Base-by-base conservation (phyloP, 92 coral and sea anemone species). In the Porites divaricata region DNA sequence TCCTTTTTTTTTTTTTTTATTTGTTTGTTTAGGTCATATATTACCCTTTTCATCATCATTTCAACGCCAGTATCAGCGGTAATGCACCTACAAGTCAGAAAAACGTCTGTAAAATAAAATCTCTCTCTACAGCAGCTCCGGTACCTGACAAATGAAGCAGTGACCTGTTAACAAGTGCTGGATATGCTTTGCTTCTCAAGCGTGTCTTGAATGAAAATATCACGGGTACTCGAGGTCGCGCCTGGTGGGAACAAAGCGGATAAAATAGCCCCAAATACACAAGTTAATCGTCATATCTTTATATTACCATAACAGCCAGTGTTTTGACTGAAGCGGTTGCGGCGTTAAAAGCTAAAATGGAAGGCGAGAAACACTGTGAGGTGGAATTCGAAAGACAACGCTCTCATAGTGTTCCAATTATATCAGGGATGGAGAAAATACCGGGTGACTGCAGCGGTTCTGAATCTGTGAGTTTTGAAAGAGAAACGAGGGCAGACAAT, bases 381-480 rank as follows among this genome's bases (percentile, higher is more conserved):
- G 65, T 15, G 14, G 59, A 54, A 54, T 62, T 21, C 24, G 25
- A 62, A n/a, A 45, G 81, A 77, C 62, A 63, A 13, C 81, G 81
- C 57, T 77, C 81, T 10, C 24, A 63, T 7, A 77, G 81, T 77
- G 81, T 77, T 35, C 81, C 81, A 49, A 59, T 77, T 77, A 61
- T 77, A 63, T 35, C 81, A 59, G 70, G 63, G 57, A 63, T 62
- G 10, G 81, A 77, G 2, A 77, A 77, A 41, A 26, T 77, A 61
- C 49, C 63, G 25, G 70, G 62, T 63, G 70, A 26, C 6, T 17
- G 17, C 8, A 10, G 26, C 13, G 79, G 63, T 62, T 48, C 23
- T 77, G 70, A 52, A 77, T 53, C 62, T 21, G 24, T 61, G n/a
- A 61, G 20, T 6, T 50, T 15, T 21, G 69, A 35, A n/a, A 77